phyloP scores from a whole-genome alignment of 1,140 invertebrate species.

The Sipha flava region DNA sequence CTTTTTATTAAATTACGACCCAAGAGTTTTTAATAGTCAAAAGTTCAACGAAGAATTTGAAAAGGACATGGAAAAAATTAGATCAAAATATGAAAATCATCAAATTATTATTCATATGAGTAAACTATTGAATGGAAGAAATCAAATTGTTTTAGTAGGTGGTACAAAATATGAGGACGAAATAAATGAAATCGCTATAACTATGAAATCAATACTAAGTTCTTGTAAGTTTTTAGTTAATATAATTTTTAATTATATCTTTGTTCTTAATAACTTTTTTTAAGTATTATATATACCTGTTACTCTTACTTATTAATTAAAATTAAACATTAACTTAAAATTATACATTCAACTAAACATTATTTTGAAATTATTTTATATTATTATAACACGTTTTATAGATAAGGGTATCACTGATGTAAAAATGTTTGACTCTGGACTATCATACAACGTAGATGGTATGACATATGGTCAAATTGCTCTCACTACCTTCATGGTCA shows the following conservation, averaged over 20 bases:
- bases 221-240: neutral
- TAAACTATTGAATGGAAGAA: neutral
- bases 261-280: no score
- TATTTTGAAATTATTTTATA: no score
- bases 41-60: neutral
- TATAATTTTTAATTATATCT: neutral
- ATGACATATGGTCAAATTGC: conserved; percentile 11
- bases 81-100: neutral
- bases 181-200: neutral
- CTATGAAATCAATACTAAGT: neutral
- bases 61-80: neutral
- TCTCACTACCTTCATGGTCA: neutral
- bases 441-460: neutral
- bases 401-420: neutral
- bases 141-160: neutral
- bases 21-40: neutral
- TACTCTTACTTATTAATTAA: no score
- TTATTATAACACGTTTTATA: no score
- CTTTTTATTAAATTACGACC: neutral
- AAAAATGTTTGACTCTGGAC: neutral
- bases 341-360: no score
- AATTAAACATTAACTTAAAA: no score
- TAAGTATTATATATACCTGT: no score
- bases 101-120: neutral
- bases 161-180: neutral